These are phyloP conservation scores for Melanotus villosus DNA, from an alignment of 2,888 invertebrate genomes.

Conservation along the genomic window DNA sequence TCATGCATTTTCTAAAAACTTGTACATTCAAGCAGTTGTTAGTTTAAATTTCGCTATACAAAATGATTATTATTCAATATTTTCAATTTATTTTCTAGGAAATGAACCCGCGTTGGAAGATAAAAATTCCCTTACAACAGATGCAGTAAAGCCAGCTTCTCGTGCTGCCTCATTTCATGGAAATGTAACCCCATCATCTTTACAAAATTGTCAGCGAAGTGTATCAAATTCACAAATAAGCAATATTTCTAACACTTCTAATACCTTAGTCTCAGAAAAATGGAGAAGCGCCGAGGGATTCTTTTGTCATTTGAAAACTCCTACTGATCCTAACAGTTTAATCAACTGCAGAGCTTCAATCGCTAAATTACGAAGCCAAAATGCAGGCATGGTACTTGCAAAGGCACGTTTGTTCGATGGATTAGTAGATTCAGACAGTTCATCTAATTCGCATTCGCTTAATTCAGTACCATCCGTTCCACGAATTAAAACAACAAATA, in stretches of 20 bases:
- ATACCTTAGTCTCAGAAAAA: conserved; percentile 57
- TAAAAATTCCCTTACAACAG: conserved; percentile 37
- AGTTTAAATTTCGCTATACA: no score
- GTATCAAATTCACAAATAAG: conserved; percentile 19
- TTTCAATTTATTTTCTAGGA: no score
- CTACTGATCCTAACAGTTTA: conserved; percentile 66
- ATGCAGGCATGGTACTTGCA: conserved; percentile 85
- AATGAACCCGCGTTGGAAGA: background rate
- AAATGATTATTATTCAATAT: no score
- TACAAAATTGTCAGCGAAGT: conserved; percentile 19
- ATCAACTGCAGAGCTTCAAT: conserved; percentile 80
- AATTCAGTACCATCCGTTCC: conserved; percentile 18
- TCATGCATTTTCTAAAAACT: no score
- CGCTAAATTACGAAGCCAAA: conserved; percentile 79
- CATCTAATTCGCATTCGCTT: background rate
- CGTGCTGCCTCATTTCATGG: conserved; percentile 53
- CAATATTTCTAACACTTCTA: conserved; percentile 8
- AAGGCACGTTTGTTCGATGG: conserved; percentile 84
- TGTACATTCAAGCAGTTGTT: no score
- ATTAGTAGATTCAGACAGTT: conserved; percentile 57
- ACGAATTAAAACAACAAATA: conserved; percentile 49
- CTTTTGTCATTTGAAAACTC: conserved; percentile 69
- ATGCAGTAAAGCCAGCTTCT: conserved; percentile 35
- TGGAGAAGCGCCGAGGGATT: conserved; percentile 67
- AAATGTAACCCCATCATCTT: conserved; percentile 24